Evolutionary conservation across 2,113 vertebrate genomes (phyloP).

Genomic region (Polypterus bichir): DNA sequence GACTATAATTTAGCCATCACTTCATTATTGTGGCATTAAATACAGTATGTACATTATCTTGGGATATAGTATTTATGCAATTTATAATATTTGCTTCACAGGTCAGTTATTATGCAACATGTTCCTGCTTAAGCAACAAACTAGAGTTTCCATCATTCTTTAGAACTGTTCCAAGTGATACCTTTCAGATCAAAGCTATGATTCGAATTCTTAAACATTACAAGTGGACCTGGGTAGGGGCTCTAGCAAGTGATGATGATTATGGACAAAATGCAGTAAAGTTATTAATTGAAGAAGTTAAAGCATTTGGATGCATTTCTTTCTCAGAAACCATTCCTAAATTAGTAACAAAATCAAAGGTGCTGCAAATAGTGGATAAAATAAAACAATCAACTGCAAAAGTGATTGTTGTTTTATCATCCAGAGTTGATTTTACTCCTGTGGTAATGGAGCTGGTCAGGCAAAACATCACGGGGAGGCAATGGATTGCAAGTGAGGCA

Average conservation of each 20-base stretch:
- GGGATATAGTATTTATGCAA: not conserved
- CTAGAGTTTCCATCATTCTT: not conserved
- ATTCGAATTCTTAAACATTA: not conserved
- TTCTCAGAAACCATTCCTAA: constrained; percentile 6
- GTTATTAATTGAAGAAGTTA: not conserved
- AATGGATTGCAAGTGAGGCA: constrained; percentile 52
- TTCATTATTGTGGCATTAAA: not conserved
- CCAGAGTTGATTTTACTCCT: constrained; percentile 7
- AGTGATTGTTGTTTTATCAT: constrained; percentile 8
- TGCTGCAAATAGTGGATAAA: constrained; percentile 3
- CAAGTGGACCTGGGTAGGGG: constrained; percentile 2
- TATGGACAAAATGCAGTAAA: constrained; percentile 2
- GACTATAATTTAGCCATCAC: not conserved
- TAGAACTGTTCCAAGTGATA: constrained; percentile 6
- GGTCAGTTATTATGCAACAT: not conserved
- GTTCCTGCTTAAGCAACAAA: not conserved
- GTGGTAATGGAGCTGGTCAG: constrained; percentile 31
- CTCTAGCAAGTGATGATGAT: not conserved
- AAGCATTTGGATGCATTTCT: not conserved
- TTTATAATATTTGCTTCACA: not conserved
- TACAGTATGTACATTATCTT: not conserved
- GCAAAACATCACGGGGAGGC: constrained; percentile 38
- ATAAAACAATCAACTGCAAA: constrained; percentile 6
- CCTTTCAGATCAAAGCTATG: constrained; percentile 3
- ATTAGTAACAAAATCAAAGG: not conserved